Percentiles rank a stretch among this genome's conserved stretches.
Evolutionary conservation across 2,113 vertebrate species (phyloP).

Genomic region (Melanocharis versteri): DNA sequence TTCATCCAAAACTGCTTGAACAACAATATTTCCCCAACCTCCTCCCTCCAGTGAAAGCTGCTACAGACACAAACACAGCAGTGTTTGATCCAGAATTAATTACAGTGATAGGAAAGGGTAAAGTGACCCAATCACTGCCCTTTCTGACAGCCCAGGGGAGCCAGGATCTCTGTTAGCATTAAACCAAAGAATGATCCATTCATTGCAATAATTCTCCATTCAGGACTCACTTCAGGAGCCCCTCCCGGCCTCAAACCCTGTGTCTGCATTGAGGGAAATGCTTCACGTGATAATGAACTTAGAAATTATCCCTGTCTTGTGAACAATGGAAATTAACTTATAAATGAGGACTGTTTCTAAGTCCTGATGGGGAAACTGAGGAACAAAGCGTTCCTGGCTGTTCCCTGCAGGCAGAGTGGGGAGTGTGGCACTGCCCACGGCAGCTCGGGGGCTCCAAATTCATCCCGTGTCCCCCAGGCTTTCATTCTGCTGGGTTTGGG

Average conservation of each 20-base stretch:
- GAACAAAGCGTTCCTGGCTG: neutral
- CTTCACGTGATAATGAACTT: neutral
- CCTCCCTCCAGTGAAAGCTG: neutral
- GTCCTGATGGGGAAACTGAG: neutral
- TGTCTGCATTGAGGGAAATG: neutral
- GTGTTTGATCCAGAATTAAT: neutral
- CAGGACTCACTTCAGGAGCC: neutral
- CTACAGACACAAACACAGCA: neutral
- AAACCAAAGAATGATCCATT: neutral
- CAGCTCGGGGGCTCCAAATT: fast-evolving
- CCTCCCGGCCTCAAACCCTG: neutral
- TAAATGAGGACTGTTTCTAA: neutral
- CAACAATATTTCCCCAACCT: neutral
- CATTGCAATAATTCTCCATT: slow-evolving; percentile 8
- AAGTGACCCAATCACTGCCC: neutral
- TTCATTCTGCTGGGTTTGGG: neutral
- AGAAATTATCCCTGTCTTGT: neutral
- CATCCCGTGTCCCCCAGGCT: fast-evolving
- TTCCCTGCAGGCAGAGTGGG: neutral
- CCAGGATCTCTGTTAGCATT: neutral
- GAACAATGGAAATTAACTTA: neutral
- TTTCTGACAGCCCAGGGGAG: neutral
- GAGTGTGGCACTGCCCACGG: fast-evolving
- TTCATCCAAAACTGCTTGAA: neutral
- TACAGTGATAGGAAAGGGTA: neutral